Evolutionary conservation across 2,888 invertebrate species (phyloP), one percentile per base, ranked within the genome.

Genomic region (Leucophenga maculata): DNA sequence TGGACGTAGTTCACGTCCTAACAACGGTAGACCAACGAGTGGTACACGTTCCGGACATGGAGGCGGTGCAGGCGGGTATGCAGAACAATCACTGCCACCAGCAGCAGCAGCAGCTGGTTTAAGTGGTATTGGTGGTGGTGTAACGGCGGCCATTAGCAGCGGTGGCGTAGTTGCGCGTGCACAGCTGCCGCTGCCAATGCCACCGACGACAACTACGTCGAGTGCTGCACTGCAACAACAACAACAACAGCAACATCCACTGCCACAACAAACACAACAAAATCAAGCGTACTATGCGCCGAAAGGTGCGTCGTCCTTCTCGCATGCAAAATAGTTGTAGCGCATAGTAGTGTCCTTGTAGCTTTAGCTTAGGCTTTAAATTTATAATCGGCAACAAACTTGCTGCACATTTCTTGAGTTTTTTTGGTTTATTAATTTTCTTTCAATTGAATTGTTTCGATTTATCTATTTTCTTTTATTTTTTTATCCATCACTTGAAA

Each of bases 251-350:
- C 78, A 74, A 72, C 74, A 77, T 57, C 76, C 78, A 74, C 80
- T 74, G 75, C 85, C 80, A 76, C 82, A 70, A 71, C 75, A 78
- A 78, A 74, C 74, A 73, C 85, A 78, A 75, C 83, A 78, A 74
- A 76, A 78, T 71, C 85, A 93, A 87, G 93, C 93, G 86, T 93
- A 93, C 87, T 92, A 92, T 89, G 91, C 92, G 78, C 92, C 92
- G 78, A 93, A 93, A 93, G 93, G 93, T 93, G 88, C 86, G 89
- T 87, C 39, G 76, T 82, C 79, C 76, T n/a, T n/a, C n/a, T n/a
- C 75, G n/a, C 18, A 6, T 20, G 1, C n/a, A 13, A 52, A 52
- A n/a, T 54, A 39, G 32, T 52, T 26, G 60, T 60, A 6, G 6
- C 55, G 55, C 6, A 18, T 22, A 9, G n/a, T 22, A 18, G 39